These are phyloP conservation scores for Emydoidea blandingii DNA, from an alignment of 2,797 vertebrate species.

Conservation along the genomic window DNA sequence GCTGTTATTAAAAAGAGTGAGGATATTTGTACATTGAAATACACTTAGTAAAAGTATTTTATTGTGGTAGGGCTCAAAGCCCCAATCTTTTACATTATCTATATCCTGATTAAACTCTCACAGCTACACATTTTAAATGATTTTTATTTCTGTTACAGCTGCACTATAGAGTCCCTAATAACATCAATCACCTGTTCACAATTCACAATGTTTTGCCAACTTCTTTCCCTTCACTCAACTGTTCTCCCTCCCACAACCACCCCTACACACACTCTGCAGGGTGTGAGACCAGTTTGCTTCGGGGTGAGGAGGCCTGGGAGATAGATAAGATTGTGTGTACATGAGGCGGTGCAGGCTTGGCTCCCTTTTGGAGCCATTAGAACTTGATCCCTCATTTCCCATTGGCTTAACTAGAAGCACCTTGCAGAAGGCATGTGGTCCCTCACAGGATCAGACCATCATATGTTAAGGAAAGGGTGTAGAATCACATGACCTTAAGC, in stretches of 20 bases:
- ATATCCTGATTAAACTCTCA: neutral
- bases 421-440: constrained; percentile 6
- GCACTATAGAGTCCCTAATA: neutral
- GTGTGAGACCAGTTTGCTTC: neutral
- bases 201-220: neutral
- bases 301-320: constrained; percentile 51
- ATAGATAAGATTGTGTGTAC: constrained; percentile 47
- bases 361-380: constrained; percentile 67
- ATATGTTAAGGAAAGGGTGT: neutral
- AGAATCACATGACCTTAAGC: neutral
- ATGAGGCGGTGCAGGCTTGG: constrained; percentile 52
- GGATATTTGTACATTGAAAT: neutral
- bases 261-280: neutral
- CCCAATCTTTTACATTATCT: neutral
- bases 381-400: constrained; percentile 57
- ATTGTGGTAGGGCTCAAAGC: neutral
- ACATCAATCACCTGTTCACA: neutral
- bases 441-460: neutral
- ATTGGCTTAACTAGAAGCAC: neutral
- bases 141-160: neutral
- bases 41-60: neutral
- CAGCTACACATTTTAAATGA: neutral
- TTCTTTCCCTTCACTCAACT: neutral
- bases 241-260: neutral
- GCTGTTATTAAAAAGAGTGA: neutral